Evolutionary conservation across 2,888 invertebrate species (phyloP), one percentile per base, ranked within the genome.

Genomic region (Xestia sexstrigata): DNA sequence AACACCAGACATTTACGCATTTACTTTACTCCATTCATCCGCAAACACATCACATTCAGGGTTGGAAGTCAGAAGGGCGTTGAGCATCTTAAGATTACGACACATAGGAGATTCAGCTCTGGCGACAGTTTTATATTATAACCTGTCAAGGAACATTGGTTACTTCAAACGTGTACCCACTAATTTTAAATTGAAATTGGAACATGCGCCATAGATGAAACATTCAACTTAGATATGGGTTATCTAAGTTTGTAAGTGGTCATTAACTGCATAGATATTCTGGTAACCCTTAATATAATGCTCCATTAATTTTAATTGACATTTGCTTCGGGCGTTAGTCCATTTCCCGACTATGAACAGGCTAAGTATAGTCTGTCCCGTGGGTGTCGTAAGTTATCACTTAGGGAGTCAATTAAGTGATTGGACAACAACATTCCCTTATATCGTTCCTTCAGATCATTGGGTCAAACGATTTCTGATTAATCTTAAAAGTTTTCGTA

Each of bases 291-390:
- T 30, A 30, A 35, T 65, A 74, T 68, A 68, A 75, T 79, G 75
- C 55, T 49, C 75, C 55, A 80, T 81, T 69, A 75, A 75, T 75
- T 75, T 75, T 69, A 69, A 74, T 75, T 75, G 81, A 42, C 63
- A 81, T 80, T n/a, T 42, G 55, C 49, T 66, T 58, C 17, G 26
- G 55, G 60, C 30, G 39, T 68, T 35, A 42, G 23, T 68, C 23
- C 68, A 58, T 55, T 58, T 68, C 47, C n/a, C 52, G 13, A n/a
- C 7, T 42, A 35, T n/a, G 55, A 65, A 55, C 47, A 30, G 6
- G 26, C 79, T 45, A 52, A 45, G 42, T 74, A 80, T 58, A 35
- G 60, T 17, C 1, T 35, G 45, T 83, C 83, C 42, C 75, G 17
- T 62, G 68, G 60, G 75, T 66, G 69, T 79, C 26, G 65, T 83